Conservation (phyloP, 1,140 invertebrate genomes). For the Bombus breviceps region DNA sequence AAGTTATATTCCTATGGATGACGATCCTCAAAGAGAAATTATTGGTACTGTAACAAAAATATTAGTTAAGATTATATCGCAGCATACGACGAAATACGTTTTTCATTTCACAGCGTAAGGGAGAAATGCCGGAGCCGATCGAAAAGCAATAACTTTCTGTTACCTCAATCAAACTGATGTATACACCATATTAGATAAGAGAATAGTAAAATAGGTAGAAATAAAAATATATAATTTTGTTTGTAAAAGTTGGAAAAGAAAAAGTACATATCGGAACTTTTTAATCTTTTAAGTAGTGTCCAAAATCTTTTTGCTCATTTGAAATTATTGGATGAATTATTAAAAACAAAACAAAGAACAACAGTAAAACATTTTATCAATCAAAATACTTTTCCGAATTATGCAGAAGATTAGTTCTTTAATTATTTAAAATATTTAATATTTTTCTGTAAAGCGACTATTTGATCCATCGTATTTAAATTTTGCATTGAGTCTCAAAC, state of each 20-base stretch:
- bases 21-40: too few relatives aligned
- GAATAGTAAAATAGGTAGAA: background rate
- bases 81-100: too few relatives aligned
- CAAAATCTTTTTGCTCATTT: fast-evolving
- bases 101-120: background rate
- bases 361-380: background rate
- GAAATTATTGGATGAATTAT: background rate
- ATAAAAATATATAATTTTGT: too few relatives aligned
- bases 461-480: background rate
- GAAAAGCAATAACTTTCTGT: background rate
- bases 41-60: too few relatives aligned
- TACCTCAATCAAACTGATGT: background rate
- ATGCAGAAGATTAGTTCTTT: background rate
- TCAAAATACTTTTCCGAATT: too few relatives aligned
- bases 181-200: background rate
- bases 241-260: too few relatives aligned
- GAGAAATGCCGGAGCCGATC: background rate
- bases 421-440: background rate
- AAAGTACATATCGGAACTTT: background rate
- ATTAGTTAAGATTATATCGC: too few relatives aligned
- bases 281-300: too few relatives aligned
- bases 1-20: too few relatives aligned
- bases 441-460: too few relatives aligned
- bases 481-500: too few relatives aligned
- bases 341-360: background rate